Percentiles rank a stretch among this genome's conserved stretches.
These are phyloP conservation scores for Hecatera dysodea DNA, from an alignment of 2,888 invertebrate genomes.

Conservation along the genomic window DNA sequence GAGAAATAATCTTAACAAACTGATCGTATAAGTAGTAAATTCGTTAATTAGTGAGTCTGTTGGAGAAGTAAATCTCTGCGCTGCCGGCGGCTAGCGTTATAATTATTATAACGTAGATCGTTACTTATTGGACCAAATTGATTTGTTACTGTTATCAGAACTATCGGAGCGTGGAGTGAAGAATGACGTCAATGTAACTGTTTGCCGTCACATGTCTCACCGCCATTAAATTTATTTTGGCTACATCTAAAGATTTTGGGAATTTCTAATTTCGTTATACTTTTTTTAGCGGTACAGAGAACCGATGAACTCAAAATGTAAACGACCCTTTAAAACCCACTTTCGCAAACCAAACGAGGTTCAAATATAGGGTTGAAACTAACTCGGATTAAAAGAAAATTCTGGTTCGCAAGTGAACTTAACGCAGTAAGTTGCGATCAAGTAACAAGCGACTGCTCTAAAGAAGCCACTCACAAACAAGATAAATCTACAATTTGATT, in stretches of 20 bases:
- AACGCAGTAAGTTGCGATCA: background rate
- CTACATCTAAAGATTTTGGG: constrained; percentile 28
- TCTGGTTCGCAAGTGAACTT: background rate
- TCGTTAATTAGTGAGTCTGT: constrained; percentile 36
- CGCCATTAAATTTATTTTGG: constrained; percentile 33
- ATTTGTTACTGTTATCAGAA: constrained; percentile 52
- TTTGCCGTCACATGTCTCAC: constrained; percentile 17
- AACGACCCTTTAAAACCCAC: too few species aligned
- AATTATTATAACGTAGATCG: constrained; percentile 40
- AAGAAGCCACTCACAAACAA: constrained; percentile 24
- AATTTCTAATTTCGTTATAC: constrained; percentile 22
- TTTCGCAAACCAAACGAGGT: too few species aligned
- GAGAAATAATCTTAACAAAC: constrained; percentile 11
- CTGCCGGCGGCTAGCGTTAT: constrained; percentile 31
- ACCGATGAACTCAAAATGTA: too few species aligned
- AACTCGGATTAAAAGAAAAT: too few species aligned
- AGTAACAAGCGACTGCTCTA: background rate
- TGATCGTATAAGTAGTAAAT: constrained; percentile 10
- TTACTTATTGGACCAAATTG: constrained; percentile 32
- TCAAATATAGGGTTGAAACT: too few species aligned
- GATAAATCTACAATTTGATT: constrained; percentile 35
- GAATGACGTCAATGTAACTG: constrained; percentile 49
- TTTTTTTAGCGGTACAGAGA: background rate
- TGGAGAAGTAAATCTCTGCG: constrained; percentile 27
- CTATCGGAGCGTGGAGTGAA: constrained; percentile 36